Conservation (phyloP, 2,113 vertebrate species). For the Lucifuga dentata region DNA sequence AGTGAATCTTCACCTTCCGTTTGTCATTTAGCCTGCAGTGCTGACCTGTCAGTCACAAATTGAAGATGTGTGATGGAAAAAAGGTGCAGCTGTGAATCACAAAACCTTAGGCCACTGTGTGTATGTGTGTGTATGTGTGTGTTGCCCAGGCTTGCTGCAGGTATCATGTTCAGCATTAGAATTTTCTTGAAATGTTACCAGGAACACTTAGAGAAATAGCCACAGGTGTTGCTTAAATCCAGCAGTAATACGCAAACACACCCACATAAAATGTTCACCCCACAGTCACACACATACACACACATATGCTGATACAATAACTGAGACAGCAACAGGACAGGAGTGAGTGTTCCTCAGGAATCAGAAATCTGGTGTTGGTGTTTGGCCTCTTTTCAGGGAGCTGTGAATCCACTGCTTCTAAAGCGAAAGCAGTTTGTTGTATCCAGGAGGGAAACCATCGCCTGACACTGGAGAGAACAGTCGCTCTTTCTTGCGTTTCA, state of each 20-base stretch:
- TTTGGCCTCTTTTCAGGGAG: slow-evolving; percentile 8
- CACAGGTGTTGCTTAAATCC: slow-evolving; percentile 37
- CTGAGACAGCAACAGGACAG: slow-evolving; percentile 28
- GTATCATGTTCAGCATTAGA: slow-evolving; percentile 34
- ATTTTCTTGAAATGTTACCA: slow-evolving; percentile 5
- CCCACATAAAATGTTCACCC: neutral
- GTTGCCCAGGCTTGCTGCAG: slow-evolving; percentile 64
- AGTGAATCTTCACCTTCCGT: slow-evolving; percentile 18
- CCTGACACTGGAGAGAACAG: slow-evolving; percentile 4
- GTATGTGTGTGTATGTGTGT: slow-evolving; percentile 1
- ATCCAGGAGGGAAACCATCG: slow-evolving; percentile 21
- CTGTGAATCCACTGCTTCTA: neutral
- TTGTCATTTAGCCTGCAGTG: slow-evolving; percentile 38
- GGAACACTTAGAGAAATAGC: slow-evolving; percentile 1
- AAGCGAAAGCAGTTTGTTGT: slow-evolving; percentile 40
- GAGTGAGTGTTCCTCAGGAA: slow-evolving; percentile 15
- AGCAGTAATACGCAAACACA: slow-evolving; percentile 18
- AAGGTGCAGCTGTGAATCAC: slow-evolving; percentile 42
- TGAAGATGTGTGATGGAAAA: slow-evolving; percentile 32
- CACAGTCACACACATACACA: slow-evolving; percentile 1
- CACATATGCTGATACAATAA: slow-evolving; percentile 47
- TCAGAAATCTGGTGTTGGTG: neutral
- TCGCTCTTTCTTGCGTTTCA: slow-evolving; percentile 31
- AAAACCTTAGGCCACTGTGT: slow-evolving; percentile 16
- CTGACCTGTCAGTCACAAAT: slow-evolving; percentile 34